These are phyloP conservation scores for Aricia artaxerxes DNA, from an alignment of 2,888 invertebrate species.

Conservation along the genomic window DNA sequence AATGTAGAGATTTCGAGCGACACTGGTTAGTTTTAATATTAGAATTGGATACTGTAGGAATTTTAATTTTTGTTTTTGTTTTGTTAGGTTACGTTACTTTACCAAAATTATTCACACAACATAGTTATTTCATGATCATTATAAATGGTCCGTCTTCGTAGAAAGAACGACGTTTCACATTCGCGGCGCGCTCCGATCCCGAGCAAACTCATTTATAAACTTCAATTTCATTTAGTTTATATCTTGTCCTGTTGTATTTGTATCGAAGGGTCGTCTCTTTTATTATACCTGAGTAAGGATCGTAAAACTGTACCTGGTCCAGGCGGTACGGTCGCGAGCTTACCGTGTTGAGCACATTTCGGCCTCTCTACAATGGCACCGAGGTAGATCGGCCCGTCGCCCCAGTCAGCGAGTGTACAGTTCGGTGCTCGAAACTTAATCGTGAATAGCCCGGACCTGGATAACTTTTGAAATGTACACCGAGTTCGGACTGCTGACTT, in stretches of 20 bases:
- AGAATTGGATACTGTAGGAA: no score
- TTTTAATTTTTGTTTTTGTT: no score
- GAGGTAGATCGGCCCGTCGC: background rate
- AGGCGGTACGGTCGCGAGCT: background rate
- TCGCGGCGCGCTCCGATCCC: background rate
- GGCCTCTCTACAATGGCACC: background rate
- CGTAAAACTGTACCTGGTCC: background rate
- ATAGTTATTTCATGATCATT: no score
- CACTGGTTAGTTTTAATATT: no score
- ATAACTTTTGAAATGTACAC: constrained; percentile 21
- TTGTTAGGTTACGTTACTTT: no score
- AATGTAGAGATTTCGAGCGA: no score
- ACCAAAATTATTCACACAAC: no score
- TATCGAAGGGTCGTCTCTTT: constrained; percentile 5
- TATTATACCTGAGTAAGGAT: constrained; percentile 5
- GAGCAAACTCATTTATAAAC: constrained; percentile 7
- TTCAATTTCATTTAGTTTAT: constrained; percentile 14
- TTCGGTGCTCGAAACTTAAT: background rate
- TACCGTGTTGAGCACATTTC: background rate
- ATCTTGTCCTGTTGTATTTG: background rate
- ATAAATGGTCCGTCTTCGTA: no score
- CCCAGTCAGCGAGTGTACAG: background rate
- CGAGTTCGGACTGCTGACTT: background rate
- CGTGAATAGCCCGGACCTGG: background rate
- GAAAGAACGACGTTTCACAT: background rate